Evolutionary conservation across 2,113 vertebrate species (phyloP).

Genomic region (Gymnocephalus cernua): DNA sequence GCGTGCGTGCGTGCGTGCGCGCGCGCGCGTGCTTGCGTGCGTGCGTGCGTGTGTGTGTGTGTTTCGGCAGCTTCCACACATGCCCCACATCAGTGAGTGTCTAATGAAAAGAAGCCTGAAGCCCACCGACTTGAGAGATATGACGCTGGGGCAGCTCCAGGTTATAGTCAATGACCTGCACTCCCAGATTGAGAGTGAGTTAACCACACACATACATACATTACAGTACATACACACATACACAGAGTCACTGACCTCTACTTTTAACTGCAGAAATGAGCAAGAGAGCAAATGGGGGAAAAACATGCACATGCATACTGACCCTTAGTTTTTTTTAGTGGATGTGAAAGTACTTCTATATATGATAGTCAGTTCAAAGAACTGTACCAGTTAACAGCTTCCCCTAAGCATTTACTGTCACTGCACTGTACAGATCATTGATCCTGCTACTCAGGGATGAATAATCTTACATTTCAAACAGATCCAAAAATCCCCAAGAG

Average conservation of each 20-base stretch:
- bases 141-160: constrained; percentile 97
- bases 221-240: constrained; percentile 2
- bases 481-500: constrained; percentile 60
- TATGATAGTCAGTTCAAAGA: constrained; percentile 64
- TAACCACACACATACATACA: constrained; percentile 19
- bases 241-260: constrained; percentile 19
- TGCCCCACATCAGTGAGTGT: constrained; percentile 99
- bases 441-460: constrained; percentile 47
- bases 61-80: constrained; percentile 90
- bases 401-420: constrained; percentile 66
- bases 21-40: not conserved
- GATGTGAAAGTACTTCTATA: constrained; percentile 68
- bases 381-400: constrained; percentile 39
- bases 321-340: constrained; percentile 44
- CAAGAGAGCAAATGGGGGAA: constrained; percentile 57
- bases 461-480: constrained; percentile 51
- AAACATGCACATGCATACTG: constrained; percentile 57
- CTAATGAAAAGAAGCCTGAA: constrained; percentile 98
- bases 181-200: constrained; percentile 99
- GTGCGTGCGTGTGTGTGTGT: not conserved
- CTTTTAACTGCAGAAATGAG: constrained; percentile 63
- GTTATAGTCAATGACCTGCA: constrained; percentile 99
- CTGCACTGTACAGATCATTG: constrained; percentile 25
- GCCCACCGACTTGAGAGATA: constrained; percentile 94
- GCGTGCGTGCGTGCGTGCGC: not conserved